Evolutionary conservation across 1,140 invertebrate species (phyloP).

Genomic region (Grapholita molesta): DNA sequence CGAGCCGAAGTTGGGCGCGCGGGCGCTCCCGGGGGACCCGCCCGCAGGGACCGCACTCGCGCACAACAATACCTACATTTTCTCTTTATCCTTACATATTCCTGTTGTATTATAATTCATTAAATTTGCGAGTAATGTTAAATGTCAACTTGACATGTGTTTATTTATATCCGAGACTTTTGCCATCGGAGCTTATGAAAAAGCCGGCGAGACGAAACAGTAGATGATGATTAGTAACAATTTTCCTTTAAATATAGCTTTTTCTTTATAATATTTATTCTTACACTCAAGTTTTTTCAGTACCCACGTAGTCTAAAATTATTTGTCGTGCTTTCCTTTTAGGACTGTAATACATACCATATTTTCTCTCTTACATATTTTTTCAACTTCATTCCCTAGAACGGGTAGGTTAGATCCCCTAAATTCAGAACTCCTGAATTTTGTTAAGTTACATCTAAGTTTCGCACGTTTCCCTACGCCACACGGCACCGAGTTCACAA

Average conservation of each 20-base stretch:
- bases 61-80: conserved; percentile 16
- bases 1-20: conserved; percentile 72
- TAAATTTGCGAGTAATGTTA: background rate
- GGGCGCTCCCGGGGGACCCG: conserved; percentile 61
- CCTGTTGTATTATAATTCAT: background rate
- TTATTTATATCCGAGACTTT: background rate
- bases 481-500: background rate
- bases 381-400: background rate
- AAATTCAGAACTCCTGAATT: too few relatives aligned
- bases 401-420: too few relatives aligned
- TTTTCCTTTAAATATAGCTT: background rate
- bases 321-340: background rate
- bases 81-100: background rate
- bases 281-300: too few relatives aligned
- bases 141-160: background rate
- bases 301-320: background rate
- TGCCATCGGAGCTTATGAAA: background rate
- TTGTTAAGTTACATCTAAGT: background rate
- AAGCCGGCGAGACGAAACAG: background rate
- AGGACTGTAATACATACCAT: background rate
- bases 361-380: background rate
- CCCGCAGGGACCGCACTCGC: conserved; percentile 60
- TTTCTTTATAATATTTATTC: background rate
- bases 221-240: background rate
- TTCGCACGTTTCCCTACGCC: background rate